A percentile compares a stretch with the other conserved stretches of the same genome.
Evolutionary conservation across 2,888 invertebrate genomes (phyloP).

Genomic region (Apamea epomidion): DNA sequence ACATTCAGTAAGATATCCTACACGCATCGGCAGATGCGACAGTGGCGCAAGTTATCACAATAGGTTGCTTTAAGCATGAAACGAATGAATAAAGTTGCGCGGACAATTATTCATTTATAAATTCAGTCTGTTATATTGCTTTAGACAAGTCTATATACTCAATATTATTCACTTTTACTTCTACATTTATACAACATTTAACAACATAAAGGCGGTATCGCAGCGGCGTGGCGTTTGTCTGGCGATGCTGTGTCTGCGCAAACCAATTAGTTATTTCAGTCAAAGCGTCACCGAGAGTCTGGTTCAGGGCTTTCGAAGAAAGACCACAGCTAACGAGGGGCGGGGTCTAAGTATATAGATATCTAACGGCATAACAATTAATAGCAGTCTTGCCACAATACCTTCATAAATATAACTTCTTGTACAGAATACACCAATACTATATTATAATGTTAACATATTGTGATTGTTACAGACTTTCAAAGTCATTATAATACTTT

Average conservation of each 20-base stretch:
- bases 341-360: constrained; percentile 45
- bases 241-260: constrained; percentile 29
- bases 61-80: constrained; percentile 46
- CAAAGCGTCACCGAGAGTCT: constrained; percentile 49
- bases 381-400: constrained; percentile 66
- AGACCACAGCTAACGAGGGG: constrained; percentile 57
- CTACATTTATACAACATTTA: constrained; percentile 51
- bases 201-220: constrained; percentile 51
- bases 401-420: constrained; percentile 49
- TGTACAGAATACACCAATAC: constrained; percentile 50
- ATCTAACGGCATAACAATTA: constrained; percentile 55
- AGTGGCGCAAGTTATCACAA: constrained; percentile 42
- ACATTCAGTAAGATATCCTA: constrained; percentile 35
- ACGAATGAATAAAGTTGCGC: constrained; percentile 49
- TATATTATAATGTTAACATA: constrained; percentile 50
- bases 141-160: constrained; percentile 50
- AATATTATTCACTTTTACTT: constrained; percentile 36
- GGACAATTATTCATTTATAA: constrained; percentile 37
- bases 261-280: constrained; percentile 57
- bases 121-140: constrained; percentile 62
- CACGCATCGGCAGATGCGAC: constrained; percentile 7
- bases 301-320: constrained; percentile 62
- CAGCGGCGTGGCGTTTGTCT: constrained; percentile 53
- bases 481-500: constrained; percentile 21
- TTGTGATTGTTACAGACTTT: constrained; percentile 38